Percentiles rank a stretch among this genome's conserved stretches.
Conservation (phyloP, 2,888 invertebrate genomes). For the Callinectes sapidus region DNA sequence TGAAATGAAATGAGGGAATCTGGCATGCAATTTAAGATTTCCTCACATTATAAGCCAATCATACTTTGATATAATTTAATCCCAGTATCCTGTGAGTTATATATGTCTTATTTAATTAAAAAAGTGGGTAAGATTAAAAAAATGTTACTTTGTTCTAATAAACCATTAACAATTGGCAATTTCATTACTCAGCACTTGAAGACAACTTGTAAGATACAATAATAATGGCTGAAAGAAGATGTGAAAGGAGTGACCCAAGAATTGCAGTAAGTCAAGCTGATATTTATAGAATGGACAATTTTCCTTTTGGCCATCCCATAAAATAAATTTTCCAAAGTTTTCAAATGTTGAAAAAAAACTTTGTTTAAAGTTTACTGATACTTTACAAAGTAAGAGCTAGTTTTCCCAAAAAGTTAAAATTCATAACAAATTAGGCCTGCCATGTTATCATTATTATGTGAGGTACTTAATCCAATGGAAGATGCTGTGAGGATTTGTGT, state of each 20-base stretch:
- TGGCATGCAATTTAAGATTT: no score
- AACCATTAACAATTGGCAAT: not conserved
- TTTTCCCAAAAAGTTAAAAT: not conserved
- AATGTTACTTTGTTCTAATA: not conserved
- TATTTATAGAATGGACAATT: not conserved
- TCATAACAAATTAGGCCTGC: not conserved
- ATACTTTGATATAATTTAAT: no score
- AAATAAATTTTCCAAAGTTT: not conserved
- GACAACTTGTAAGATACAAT: not conserved
- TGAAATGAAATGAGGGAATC: no score
- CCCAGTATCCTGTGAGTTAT: no score
- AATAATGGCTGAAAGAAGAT: not conserved
- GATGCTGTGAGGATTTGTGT: not conserved
- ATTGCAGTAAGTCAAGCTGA: not conserved
- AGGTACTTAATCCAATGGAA: not conserved
- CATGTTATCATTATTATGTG: not conserved
- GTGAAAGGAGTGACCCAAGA: not conserved
- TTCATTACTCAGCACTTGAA: not conserved
- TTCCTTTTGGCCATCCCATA: not conserved
- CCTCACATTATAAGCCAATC: no score
- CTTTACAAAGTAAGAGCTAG: not conserved
- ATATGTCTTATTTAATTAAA: no score
- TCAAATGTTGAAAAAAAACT: not conserved
- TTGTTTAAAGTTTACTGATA: not conserved
- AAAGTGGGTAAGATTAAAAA: no score